Evolutionary conservation across 1,140 invertebrate species (phyloP), one percentile per base, ranked within the genome.

Genomic region (Galendromus occidentalis): DNA sequence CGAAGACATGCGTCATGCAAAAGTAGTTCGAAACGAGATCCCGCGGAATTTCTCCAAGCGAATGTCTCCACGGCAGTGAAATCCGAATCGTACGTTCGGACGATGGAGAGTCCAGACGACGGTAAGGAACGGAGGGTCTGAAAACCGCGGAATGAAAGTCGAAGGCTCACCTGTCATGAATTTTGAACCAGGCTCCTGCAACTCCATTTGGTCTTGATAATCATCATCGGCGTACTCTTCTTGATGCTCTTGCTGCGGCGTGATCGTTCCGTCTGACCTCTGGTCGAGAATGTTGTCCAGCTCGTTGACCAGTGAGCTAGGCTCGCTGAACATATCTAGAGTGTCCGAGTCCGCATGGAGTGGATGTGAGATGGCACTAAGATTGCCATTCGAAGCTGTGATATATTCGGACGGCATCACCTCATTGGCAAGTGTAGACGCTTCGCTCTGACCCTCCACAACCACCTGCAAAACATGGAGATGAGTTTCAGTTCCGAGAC

Each of bases 391-490:
- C 51, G 51, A 59, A 25, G 51, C 51, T 1, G 51, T 59, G 2
- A 59, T 59, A 9, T 59, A 59, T 22, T 59, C 51, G 51, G 51
- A 59, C 51, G 51, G 51, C 51, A 59, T 59, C 51, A 59, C 14
- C 51, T 59, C 51, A 22, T 59, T 59, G 51, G 51, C 51, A 25
- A 59, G 22, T 59, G 51, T 59, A 25, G 51, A 59, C 2, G 51
- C 51, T 25, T 59, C 51, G 22, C 51, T 59, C 51, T 59, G 51
- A 6, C 51, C 51, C 20, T 59, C 51, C 25, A 59, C 51, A 25
- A 59, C 51, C 51, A 59, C 51, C 51, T 59, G 33, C 12, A 59
- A 14, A 39, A 39, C n/a, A n/a, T n/a, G n/a, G n/a, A n/a, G n/a
- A n/a, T n/a, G n/a, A n/a, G n/a, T n/a, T 39, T 39, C 33, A 39